Evolutionary conservation across 2,888 invertebrate genomes (phyloP).

Genomic region (Mythimna albipuncta): DNA sequence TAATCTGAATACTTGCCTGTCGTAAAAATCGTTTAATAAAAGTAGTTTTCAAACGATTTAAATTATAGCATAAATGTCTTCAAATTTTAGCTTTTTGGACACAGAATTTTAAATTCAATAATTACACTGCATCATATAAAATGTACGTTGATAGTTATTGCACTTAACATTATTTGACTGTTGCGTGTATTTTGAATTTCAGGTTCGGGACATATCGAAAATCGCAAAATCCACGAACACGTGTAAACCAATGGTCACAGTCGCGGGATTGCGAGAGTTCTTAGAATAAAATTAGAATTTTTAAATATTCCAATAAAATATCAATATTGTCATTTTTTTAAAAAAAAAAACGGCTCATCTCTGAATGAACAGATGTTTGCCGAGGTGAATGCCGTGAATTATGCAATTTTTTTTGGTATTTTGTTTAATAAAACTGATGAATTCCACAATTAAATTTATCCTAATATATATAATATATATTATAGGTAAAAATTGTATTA

Average conservation of each 20-base stretch:
- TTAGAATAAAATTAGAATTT: background rate
- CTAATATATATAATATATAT: too few species aligned
- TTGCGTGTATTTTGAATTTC: background rate
- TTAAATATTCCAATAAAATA: background rate
- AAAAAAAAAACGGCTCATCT: background rate
- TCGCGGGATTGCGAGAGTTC: background rate
- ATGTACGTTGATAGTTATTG: too few species aligned
- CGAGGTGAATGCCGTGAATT: background rate
- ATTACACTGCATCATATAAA: too few species aligned
- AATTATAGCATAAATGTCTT: background rate
- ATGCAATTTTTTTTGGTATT: background rate
- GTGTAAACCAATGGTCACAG: background rate
- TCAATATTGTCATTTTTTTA: background rate
- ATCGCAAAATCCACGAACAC: background rate
- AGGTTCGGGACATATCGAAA: background rate
- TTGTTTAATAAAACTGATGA: background rate
- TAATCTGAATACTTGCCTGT: background rate
- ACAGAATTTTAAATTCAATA: too few species aligned
- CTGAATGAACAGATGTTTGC: background rate
- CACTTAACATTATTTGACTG: background rate
- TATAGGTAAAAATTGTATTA: too few species aligned
- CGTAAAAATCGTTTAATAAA: background rate
- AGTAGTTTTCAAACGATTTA: background rate
- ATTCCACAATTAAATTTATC: background rate
- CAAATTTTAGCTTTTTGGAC: too few species aligned